A percentile compares a stretch with the other conserved stretches of the same genome.
Evolutionary conservation across 53 echinoderm and acorn worm species (phyloP).

Genomic region (Zoroaster sp.): DNA sequence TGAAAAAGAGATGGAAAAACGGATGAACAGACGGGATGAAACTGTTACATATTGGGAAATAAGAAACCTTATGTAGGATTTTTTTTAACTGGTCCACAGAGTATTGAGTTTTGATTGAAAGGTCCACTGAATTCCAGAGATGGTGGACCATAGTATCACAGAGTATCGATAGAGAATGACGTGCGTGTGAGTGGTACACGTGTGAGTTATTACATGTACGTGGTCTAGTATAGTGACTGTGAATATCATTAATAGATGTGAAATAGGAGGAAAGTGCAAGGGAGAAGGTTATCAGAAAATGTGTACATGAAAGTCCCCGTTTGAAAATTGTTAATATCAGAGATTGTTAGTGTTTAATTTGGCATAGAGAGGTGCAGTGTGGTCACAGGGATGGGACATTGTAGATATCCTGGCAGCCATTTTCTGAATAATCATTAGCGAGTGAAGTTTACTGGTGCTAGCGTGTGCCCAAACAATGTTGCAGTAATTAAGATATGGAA

Average conservation of each 20-base stretch:
- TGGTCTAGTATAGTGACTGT: neutral
- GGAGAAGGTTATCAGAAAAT: neutral
- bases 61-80: no score
- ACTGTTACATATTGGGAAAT: no score
- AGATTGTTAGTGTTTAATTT: neutral
- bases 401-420: neutral
- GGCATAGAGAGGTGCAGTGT: neutral
- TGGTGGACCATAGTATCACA: no score
- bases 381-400: neutral
- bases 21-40: no score
- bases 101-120: no score
- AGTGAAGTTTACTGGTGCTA: neutral
- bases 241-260: neutral
- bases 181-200: no score
- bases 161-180: no score
- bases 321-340: neutral
- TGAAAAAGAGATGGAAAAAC: no score
- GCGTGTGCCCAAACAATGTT: conserved; percentile 10
- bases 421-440: neutral
- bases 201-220: no score
- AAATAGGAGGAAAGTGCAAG: neutral
- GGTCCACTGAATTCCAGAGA: no score
- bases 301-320: neutral
- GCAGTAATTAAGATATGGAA: conserved; percentile 2
- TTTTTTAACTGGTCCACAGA: no score